phyloP scores from a whole-genome alignment of 2,888 invertebrate genomes.

The Acleris holmiana region DNA sequence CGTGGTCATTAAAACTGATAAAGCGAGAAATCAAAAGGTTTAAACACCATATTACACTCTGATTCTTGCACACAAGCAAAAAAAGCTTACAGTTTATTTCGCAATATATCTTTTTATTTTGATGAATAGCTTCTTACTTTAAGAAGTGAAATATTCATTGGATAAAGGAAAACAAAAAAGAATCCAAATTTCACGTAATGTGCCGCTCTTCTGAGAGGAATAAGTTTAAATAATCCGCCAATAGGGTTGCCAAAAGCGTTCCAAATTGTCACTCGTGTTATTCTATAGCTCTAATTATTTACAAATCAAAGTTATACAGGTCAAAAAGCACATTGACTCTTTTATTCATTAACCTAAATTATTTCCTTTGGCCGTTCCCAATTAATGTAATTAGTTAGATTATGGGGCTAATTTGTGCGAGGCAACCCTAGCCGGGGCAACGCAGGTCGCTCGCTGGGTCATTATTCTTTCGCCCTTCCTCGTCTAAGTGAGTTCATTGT shows the following conservation, averaged over 20 bases:
- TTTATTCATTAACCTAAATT: too few species aligned
- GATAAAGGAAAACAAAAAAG: constrained; percentile 53
- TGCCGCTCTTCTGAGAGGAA: constrained; percentile 62
- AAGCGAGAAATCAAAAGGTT: too few species aligned
- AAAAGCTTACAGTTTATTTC: constrained; percentile 4
- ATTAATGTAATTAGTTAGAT: constrained; percentile 23
- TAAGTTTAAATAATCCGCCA: constrained; percentile 67
- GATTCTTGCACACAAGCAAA: background rate
- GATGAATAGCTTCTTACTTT: constrained; percentile 25
- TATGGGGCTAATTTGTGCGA: constrained; percentile 18
- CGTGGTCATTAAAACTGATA: too few species aligned
- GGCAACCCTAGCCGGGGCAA: constrained; percentile 32
- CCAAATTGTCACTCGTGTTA: background rate
- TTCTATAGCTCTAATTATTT: too few species aligned
- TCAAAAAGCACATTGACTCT: too few species aligned
- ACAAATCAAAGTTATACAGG: too few species aligned
- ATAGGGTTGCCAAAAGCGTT: constrained; percentile 25
- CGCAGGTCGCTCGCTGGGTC: constrained; percentile 50
- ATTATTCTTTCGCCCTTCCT: constrained; percentile 71
- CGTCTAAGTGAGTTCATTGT: constrained; percentile 72
- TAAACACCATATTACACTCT: background rate
- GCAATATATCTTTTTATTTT: constrained; percentile 16
- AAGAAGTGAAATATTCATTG: constrained; percentile 40
- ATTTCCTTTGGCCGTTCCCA: constrained; percentile 1
- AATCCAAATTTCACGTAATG: constrained; percentile 55